Conservation (phyloP, 2,113 vertebrate genomes). For the Corynorhinus townsendii region DNA sequence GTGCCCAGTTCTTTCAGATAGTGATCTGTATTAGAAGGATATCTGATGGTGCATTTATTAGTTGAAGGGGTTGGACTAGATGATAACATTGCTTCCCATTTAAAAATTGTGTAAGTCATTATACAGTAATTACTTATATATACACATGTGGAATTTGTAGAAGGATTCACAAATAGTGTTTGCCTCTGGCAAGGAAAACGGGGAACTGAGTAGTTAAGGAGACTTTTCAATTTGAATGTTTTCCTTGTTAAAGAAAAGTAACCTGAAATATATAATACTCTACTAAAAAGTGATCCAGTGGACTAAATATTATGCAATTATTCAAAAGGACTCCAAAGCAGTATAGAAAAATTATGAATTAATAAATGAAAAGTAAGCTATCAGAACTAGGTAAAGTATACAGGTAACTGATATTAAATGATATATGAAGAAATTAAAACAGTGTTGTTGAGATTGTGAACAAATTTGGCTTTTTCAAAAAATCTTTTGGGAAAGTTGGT, state of each 20-base stretch:
- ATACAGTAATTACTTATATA: not conserved
- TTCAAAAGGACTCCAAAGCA: conserved; percentile 22
- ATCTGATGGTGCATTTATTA: not conserved
- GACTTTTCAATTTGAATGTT: not conserved
- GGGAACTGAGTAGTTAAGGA: not conserved
- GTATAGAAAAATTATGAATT: not conserved
- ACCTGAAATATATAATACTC: not conserved
- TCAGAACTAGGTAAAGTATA: not conserved
- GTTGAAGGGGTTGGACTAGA: not conserved
- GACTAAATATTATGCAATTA: not conserved
- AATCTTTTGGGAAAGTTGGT: conserved; percentile 9
- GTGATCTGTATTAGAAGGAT: not conserved
- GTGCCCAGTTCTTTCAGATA: not conserved
- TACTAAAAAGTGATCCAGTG: conserved; percentile 1
- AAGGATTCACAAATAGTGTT: not conserved
- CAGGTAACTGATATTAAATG: not conserved
- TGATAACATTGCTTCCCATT: not conserved
- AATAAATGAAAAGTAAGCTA: conserved; percentile 2
- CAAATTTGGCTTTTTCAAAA: not conserved
- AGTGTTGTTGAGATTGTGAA: not conserved
- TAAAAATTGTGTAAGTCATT: not conserved
- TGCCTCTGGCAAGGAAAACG: not conserved
- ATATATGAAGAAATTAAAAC: not conserved
- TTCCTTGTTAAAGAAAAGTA: conserved; percentile 11
- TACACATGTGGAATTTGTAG: not conserved